These are phyloP conservation scores for Bombus sylvicola DNA, from an alignment of 1,140 invertebrate species.

Conservation along the genomic window DNA sequence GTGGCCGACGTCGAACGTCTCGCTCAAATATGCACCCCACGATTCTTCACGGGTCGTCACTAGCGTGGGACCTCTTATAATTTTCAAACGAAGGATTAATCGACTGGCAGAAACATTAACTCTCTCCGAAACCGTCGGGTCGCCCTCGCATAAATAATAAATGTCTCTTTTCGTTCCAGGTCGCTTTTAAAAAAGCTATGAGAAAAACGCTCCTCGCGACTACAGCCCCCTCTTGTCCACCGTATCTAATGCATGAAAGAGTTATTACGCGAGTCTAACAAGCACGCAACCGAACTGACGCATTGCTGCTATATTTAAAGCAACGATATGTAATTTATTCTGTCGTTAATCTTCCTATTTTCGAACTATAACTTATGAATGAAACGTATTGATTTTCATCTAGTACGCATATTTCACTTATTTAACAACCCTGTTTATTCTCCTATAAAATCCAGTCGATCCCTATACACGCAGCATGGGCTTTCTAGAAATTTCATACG, in stretches of 20 bases:
- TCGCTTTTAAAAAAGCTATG: constrained; percentile 57
- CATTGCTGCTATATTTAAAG: background rate
- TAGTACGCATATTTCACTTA: background rate
- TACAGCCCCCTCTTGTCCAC: background rate
- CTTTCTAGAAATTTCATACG: background rate
- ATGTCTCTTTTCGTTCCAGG: constrained; percentile 53
- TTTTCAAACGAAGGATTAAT: constrained; percentile 76
- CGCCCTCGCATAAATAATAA: constrained; percentile 65
- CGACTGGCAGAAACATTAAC: constrained; percentile 71
- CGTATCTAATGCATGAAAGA: constrained; percentile 37
- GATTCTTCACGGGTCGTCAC: constrained; percentile 71
- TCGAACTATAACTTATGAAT: no score
- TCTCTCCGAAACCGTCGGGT: constrained; percentile 61
- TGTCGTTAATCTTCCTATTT: background rate
- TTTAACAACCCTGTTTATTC: background rate
- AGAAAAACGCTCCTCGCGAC: constrained; percentile 20
- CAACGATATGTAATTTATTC: background rate
- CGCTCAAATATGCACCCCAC: constrained; percentile 74
- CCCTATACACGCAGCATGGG: no score
- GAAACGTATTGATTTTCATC: background rate
- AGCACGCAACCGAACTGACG: background rate
- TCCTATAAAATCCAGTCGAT: background rate
- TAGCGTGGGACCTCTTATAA: constrained; percentile 70
- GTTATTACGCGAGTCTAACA: constrained; percentile 26
- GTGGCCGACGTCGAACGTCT: constrained; percentile 40